A percentile compares a stretch with the other conserved stretches of the same genome.
phyloP scores from a whole-genome alignment of 2,113 vertebrate species.

The Callithrix jacchus region DNA sequence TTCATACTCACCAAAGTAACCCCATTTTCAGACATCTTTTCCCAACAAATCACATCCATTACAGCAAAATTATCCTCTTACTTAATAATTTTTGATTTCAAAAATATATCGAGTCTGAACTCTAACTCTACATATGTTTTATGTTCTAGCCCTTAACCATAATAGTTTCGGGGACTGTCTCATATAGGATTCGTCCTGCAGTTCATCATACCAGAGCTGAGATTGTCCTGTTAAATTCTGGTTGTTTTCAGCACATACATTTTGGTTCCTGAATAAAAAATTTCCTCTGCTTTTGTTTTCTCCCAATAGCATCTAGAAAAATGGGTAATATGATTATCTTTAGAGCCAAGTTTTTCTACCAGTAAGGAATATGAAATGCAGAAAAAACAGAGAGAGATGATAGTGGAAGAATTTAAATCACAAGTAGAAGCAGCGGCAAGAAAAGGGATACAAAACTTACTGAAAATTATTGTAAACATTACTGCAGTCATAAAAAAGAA shows the following conservation, averaged over 20 bases:
- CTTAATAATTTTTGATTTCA: neutral
- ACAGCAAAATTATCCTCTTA: neutral
- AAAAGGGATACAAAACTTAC: neutral
- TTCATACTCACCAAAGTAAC: neutral
- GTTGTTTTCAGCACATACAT: neutral
- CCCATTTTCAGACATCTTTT: neutral
- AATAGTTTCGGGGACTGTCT: neutral
- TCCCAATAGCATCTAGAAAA: neutral
- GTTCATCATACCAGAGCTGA: neutral
- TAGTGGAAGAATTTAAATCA: neutral
- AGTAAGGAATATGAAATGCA: neutral
- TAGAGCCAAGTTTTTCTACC: neutral
- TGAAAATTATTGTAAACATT: neutral
- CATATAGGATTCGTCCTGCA: neutral
- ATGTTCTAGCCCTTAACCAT: too few species aligned
- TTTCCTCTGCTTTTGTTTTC: neutral
- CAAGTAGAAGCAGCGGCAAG: neutral
- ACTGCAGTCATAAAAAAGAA: too few species aligned
- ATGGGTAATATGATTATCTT: neutral
- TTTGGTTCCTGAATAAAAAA: neutral
- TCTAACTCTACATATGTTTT: neutral
- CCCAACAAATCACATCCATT: neutral
- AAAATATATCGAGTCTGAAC: neutral
- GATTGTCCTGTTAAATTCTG: accelerated
- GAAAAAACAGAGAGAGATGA: neutral